Base-by-base conservation (phyloP, 2,113 vertebrate genomes). In the Nothobranchius kuhntae region DNA sequence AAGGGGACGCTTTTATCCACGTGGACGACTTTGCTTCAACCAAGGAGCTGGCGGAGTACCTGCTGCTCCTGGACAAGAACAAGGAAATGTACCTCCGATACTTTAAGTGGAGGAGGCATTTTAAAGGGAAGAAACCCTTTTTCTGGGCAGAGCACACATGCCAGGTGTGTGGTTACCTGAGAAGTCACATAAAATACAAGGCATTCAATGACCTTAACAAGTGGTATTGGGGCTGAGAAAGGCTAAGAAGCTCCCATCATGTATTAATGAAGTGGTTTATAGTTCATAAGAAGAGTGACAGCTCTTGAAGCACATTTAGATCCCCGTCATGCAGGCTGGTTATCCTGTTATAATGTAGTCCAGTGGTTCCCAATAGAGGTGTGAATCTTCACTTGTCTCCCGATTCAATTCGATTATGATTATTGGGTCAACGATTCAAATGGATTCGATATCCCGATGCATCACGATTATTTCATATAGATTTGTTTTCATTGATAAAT, bases 91-190 rank as follows among this genome's bases (percentile, higher is more conserved):
- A 99, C 68, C 91, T 97, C 83, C 93, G 92, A 83, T 98, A 99
- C 86, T 98, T 98, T 91, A 94, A 95, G 84, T 97, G 97, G 97
- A 93, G 94, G 66, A 95, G 91, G 69, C 94, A 96, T 92, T 99
- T 98, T 90, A 95, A 95, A 70, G 97, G 96, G 51, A 96, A 94
- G 86, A 95, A 95, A 85, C 91, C 94, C 26, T 91, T 92, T 62
- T 98, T 98, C 88, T 97, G 95, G 97, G 95, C 96, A 69, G 96
- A 97, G 81, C 96, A 98, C 9, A 96, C 96, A 17, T 99, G 97
- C 79, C 87, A 95, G 77, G 95, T 95, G 61, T 99, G 97, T 86
- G 96, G 98, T 84, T 95, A 98, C 17, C 89, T 98, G 66, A 95
- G 90, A 86, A 94, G 94, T 91, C 95, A 98, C 85, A 94, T 95